Percentiles rank a stretch among this genome's conserved stretches.
phyloP scores from a whole-genome alignment of 2,888 invertebrate genomes.

The Actias luna region DNA sequence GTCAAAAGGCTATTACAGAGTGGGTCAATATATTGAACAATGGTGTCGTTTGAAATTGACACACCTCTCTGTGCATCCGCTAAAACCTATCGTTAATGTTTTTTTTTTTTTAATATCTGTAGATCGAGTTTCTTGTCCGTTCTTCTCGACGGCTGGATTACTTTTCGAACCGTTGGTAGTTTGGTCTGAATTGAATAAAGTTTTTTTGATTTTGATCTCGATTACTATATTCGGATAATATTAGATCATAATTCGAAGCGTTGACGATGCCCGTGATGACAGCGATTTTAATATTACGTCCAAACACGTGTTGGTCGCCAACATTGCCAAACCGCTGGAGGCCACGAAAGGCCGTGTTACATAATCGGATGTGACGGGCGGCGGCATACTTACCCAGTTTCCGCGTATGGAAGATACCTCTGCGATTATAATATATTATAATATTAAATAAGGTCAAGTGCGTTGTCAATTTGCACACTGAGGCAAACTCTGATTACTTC shows the following conservation, averaged over 20 bases:
- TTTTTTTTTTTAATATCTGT: too few species aligned
- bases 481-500: constrained; percentile 3
- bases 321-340: constrained; percentile 32
- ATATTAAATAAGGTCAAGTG: constrained; percentile 30
- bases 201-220: too few species aligned
- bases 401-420: constrained; percentile 26
- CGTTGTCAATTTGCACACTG: constrained; percentile 18
- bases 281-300: constrained; percentile 4
- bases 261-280: not conserved
- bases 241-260: not conserved
- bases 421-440: constrained; percentile 6
- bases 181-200: too few species aligned
- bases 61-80: too few species aligned
- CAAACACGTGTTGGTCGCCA: constrained; percentile 15
- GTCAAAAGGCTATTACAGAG: too few species aligned
- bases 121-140: too few species aligned
- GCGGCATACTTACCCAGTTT: constrained; percentile 29
- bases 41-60: too few species aligned
- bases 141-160: too few species aligned
- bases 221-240: too few species aligned
- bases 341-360: constrained; percentile 30
- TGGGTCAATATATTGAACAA: too few species aligned
- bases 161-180: too few species aligned
- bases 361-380: constrained; percentile 23
- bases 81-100: too few species aligned